Conservation (phyloP, 92 coral and sea anemone species). For the Chrysogorgia sp. region DNA sequence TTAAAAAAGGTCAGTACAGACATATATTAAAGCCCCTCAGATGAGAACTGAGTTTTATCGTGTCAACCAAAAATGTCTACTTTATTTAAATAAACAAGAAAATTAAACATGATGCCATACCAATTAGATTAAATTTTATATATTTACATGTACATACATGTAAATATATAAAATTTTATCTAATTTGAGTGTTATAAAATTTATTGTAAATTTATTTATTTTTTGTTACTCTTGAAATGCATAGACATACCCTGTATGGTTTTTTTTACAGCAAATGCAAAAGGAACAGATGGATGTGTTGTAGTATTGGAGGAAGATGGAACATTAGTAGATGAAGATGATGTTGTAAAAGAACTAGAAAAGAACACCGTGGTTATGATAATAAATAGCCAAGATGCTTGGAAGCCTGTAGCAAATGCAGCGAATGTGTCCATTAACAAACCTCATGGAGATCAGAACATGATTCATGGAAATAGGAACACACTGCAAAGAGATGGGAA, state of each 20-base stretch:
- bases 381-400: constrained; percentile 20
- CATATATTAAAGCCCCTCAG: neutral
- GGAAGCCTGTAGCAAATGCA: constrained; percentile 24
- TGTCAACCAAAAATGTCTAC: constrained; percentile 12
- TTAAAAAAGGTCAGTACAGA: constrained; percentile 22
- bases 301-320: constrained; percentile 32
- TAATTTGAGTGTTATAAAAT: constrained; percentile 14
- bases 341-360: constrained; percentile 34
- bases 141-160: too few species aligned
- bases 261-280: constrained; percentile 31
- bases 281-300: constrained; percentile 31
- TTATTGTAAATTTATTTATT: constrained; percentile 18
- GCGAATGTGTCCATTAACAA: constrained; percentile 3
- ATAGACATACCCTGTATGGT: constrained; percentile 23
- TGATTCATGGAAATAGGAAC: neutral
- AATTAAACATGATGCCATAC: constrained; percentile 18
- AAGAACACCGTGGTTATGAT: constrained; percentile 35
- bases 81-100: constrained; percentile 20
- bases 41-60: constrained; percentile 16
- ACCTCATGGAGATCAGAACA: neutral
- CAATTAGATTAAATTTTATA: too few species aligned
- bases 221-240: constrained; percentile 17
- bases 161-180: neutral
- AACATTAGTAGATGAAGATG: constrained; percentile 30
- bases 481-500: constrained; percentile 12